A percentile compares a stretch with the other conserved stretches of the same genome.
These are phyloP conservation scores for Alfaro cultratus DNA, from an alignment of 2,797 vertebrate species.

Conservation along the genomic window DNA sequence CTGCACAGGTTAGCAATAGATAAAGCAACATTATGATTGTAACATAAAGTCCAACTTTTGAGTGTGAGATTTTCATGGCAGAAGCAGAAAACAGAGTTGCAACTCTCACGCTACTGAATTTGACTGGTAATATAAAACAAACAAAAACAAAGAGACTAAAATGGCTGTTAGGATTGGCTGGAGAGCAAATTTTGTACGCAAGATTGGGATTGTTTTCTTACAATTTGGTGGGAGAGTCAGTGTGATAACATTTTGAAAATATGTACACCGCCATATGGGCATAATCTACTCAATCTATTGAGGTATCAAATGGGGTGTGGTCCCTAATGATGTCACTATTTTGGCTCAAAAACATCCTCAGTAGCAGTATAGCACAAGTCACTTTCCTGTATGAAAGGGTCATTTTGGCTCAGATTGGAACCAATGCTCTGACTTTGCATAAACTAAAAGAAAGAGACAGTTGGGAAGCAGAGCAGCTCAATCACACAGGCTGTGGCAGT, in stretches of 20 bases:
- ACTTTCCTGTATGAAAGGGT: conserved; percentile 60
- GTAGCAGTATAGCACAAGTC: conserved; percentile 68
- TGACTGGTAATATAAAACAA: neutral
- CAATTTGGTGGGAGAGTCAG: neutral
- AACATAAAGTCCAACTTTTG: neutral
- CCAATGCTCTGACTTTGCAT: conserved; percentile 55
- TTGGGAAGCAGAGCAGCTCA: conserved; percentile 32
- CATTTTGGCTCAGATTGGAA: conserved; percentile 54
- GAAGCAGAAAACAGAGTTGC: neutral
- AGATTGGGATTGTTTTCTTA: neutral
- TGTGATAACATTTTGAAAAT: neutral
- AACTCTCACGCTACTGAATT: neutral
- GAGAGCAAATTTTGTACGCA: neutral
- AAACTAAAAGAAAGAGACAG: conserved; percentile 14
- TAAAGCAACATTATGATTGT: neutral
- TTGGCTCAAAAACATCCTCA: conserved; percentile 75
- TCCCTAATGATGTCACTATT: conserved; percentile 74
- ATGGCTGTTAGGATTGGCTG: neutral
- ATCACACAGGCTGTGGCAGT: conserved; percentile 33
- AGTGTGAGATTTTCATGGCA: neutral
- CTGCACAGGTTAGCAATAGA: neutral
- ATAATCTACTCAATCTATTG: conserved; percentile 24
- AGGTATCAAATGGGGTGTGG: conserved; percentile 67
- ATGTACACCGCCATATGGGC: neutral
- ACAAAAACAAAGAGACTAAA: neutral